Conservation (phyloP, 2,113 vertebrate genomes). For the Pheucticus melanocephalus region DNA sequence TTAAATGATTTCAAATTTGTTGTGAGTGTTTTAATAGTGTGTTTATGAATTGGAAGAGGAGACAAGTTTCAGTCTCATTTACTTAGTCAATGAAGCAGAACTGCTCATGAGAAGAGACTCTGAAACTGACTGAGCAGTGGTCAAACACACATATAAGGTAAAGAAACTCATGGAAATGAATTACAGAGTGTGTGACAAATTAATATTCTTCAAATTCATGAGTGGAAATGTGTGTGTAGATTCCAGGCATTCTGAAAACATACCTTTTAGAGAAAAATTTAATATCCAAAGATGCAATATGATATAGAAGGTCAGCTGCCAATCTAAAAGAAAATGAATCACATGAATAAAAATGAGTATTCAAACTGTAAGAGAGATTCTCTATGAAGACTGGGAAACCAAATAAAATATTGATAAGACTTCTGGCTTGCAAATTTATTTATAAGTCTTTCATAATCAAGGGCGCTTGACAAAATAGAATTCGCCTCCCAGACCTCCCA, state of each 20-base stretch:
- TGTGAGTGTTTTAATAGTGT: background rate
- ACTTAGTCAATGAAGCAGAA: background rate
- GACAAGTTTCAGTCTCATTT: background rate
- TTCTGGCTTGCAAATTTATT: constrained; percentile 31
- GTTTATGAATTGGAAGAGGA: background rate
- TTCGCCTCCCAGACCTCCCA: constrained; percentile 55
- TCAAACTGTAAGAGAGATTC: background rate
- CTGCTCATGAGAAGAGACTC: background rate
- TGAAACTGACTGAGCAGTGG: background rate
- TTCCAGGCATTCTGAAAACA: background rate
- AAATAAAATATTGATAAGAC: constrained; percentile 30
- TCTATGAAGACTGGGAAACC: background rate
- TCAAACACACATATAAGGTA: background rate
- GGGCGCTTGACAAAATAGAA: constrained; percentile 41
- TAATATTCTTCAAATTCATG: background rate
- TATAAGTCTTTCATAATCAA: constrained; percentile 16
- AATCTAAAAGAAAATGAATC: background rate
- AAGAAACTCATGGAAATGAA: background rate
- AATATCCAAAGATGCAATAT: background rate
- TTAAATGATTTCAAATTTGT: background rate
- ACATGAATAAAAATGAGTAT: background rate
- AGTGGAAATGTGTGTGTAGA: background rate
- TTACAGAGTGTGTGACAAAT: background rate
- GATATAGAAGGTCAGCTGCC: background rate
- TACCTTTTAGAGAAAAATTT: background rate